Evolutionary conservation across 1,140 invertebrate genomes (phyloP).

Genomic region (Vanessa atalanta): DNA sequence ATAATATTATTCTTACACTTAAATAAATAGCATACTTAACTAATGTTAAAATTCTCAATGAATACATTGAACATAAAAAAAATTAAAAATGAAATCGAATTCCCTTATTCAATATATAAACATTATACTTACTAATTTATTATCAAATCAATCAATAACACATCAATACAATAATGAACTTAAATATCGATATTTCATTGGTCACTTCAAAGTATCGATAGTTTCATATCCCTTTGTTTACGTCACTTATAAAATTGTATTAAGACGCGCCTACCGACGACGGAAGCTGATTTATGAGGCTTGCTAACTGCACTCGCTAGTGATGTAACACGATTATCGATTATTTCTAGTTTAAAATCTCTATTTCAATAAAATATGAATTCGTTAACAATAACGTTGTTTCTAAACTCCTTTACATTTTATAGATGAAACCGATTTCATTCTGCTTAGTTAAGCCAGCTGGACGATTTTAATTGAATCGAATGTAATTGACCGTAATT

Average conservation of each 20-base stretch:
- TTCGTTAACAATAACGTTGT: not conserved
- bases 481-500: not conserved
- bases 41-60: too few relatives aligned
- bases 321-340: conserved; percentile 41
- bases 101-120: too few relatives aligned
- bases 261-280: conserved; percentile 63
- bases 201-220: conserved; percentile 45
- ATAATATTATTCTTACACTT: too few relatives aligned
- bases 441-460: not conserved
- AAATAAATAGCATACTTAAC: too few relatives aligned
- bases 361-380: not conserved
- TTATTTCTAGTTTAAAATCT: not conserved
- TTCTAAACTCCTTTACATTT: not conserved
- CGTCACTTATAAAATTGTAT: conserved; percentile 73
- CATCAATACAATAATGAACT: not conserved
- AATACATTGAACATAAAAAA: too few relatives aligned
- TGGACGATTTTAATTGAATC: not conserved
- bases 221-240: conserved; percentile 40
- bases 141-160: too few relatives aligned
- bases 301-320: conserved; percentile 55
- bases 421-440: not conserved
- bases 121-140: too few relatives aligned
- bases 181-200: conserved; percentile 18
- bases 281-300: conserved; percentile 68
- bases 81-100: too few relatives aligned